Evolutionary conservation across 2,888 invertebrate species (phyloP), one percentile per base, ranked within the genome.

Genomic region (Venustoraphidia nigricollis): DNA sequence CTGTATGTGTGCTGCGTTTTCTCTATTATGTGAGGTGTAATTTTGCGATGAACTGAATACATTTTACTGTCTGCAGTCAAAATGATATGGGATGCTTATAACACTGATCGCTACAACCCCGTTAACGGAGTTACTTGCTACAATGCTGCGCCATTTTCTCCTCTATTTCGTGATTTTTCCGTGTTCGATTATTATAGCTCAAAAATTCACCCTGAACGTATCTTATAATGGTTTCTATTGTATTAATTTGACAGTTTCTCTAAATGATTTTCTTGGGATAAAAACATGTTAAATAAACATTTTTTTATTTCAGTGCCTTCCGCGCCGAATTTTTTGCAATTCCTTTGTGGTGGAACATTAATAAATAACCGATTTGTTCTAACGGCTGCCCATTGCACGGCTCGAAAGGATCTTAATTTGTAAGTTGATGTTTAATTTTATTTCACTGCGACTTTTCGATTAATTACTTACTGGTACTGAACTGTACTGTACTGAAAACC

Each of bases 351-450:
- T 34, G 62, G 62, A 5, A 58, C 59, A 9, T 34, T 62, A 38
- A 60, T 62, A 39, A 57, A 54, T 6, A 50, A 57, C 45, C 53
- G 51, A 8, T 59, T 56, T 44, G 50, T 62, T 42, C 49, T 62
- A 48, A 61, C 62, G 13, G 62, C 62, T 2, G 60, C 60, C 2
- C 62, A 62, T 52, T 62, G 62, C 43, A 51, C 58, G 27, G 41
- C 35, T n/a, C 48, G 56, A 13, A 41, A 50, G 6, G 50, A 50
- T 14, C 51, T 58, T 38, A 52, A 54, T 52, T 47, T 60, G 60
- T 60, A 52, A 52, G 58, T 59, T 53, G 9, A 10, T 10, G 17
- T 14, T 41, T 42, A 9, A 27, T 17, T 8, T 42, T 13, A 13
- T 41, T 10, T 10, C 11, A 41, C 1, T 41, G 8, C 39, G 2